A percentile compares a stretch with the other conserved stretches of the same genome.
phyloP scores from a whole-genome alignment of 2,888 invertebrate genomes.

The Petrolisthes cinctipes region DNA sequence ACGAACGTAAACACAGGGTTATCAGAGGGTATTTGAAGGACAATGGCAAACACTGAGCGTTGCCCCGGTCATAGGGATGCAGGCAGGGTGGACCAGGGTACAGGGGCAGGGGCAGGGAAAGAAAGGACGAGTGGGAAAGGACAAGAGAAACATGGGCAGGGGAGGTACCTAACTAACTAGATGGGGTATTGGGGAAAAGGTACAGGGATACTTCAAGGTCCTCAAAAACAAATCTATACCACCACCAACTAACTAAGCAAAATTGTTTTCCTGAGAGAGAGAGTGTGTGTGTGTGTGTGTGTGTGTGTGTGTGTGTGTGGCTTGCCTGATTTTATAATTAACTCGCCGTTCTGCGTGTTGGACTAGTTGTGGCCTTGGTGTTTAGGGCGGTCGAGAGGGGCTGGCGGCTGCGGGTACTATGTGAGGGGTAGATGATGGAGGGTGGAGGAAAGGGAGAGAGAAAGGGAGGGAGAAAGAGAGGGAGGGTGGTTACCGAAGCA shows the following conservation, averaged over 20 bases:
- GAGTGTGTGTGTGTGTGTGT: no score
- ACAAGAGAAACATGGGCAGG: not conserved
- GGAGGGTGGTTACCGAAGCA: slow-evolving; percentile 14
- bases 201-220: no score
- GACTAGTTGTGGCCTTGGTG: slow-evolving; percentile 5
- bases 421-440: not conserved
- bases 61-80: not conserved
- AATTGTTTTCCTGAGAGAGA: no score
- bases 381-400: not conserved
- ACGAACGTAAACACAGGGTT: slow-evolving; percentile 55
- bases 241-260: no score
- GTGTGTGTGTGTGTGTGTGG: not conserved
- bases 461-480: not conserved
- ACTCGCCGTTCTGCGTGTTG: slow-evolving; percentile 5
- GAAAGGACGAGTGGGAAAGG: slow-evolving; percentile 4
- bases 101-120: not conserved
- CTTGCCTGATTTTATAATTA: slow-evolving; percentile 14
- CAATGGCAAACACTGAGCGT: slow-evolving; percentile 35
- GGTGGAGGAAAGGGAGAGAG: not conserved
- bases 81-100: not conserved
- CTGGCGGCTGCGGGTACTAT: not conserved
- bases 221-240: no score
- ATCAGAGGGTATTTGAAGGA: slow-evolving; percentile 58
- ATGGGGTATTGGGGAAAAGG: not conserved
- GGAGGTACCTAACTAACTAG: slow-evolving; percentile 5